phyloP scores from a whole-genome alignment of 2,888 invertebrate genomes.

The Ennomos erosarius region DNA sequence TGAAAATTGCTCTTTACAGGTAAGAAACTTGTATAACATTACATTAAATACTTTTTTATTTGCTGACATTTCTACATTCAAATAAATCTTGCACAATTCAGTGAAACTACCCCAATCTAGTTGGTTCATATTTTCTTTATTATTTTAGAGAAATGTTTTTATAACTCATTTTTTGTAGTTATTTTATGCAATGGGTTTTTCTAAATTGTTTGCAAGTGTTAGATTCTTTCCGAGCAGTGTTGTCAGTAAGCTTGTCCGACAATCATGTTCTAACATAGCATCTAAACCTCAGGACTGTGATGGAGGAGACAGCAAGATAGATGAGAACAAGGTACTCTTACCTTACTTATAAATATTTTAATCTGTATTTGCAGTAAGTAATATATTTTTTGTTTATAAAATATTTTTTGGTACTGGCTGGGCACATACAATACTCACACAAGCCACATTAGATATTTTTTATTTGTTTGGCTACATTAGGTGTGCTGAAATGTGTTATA shows the following conservation, averaged over 20 bases:
- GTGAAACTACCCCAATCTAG: slow-evolving; percentile 52
- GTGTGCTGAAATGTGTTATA: too few species aligned
- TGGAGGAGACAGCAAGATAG: slow-evolving; percentile 19
- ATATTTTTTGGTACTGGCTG: too few species aligned
- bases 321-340: slow-evolving; percentile 36
- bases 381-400: slow-evolving; percentile 32
- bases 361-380: slow-evolving; percentile 31
- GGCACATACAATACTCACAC: too few species aligned
- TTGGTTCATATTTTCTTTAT: slow-evolving; percentile 50
- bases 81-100: slow-evolving; percentile 18
- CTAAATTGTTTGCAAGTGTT: slow-evolving; percentile 64
- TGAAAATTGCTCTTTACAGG: background rate
- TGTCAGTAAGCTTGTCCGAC: slow-evolving; percentile 30
- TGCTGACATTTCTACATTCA: slow-evolving; percentile 31
- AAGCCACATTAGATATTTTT: too few species aligned
- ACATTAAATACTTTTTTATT: background rate
- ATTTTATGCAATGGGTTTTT: slow-evolving; percentile 61
- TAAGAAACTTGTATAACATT: slow-evolving; percentile 3
- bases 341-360: background rate
- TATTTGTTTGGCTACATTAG: too few species aligned
- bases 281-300: slow-evolving; percentile 7
- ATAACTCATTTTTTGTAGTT: slow-evolving; percentile 42
- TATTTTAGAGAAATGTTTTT: slow-evolving; percentile 32
- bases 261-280: slow-evolving; percentile 31
- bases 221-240: slow-evolving; percentile 41